Evolutionary conservation across 2,113 vertebrate species (phyloP).

Genomic region (Pedionomus torquatus): DNA sequence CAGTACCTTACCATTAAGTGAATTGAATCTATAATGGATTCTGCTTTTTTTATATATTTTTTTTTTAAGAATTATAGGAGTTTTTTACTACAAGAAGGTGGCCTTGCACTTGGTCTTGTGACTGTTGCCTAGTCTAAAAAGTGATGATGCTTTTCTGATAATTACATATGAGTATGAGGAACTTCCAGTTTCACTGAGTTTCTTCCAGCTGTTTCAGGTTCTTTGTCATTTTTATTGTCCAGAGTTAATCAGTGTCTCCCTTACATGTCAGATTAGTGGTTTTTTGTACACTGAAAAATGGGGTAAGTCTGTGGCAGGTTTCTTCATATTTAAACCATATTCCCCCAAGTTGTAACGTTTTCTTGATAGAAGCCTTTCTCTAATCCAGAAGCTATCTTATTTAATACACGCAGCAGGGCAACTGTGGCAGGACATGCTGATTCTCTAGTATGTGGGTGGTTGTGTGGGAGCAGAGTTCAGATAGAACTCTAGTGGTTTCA

Average conservation of each 20-base stretch:
- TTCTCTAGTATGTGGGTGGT: background rate
- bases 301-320: background rate
- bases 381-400: background rate
- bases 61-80: background rate
- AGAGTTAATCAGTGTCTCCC: background rate
- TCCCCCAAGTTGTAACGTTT: background rate
- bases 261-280: background rate
- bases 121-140: background rate
- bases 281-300: background rate
- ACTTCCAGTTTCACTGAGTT: background rate
- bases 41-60: background rate
- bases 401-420: fast-evolving
- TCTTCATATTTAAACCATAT: background rate
- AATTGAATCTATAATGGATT: background rate
- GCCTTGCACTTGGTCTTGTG: background rate
- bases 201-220: background rate
- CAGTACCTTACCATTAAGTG: background rate
- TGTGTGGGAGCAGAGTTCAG: background rate
- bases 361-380: background rate
- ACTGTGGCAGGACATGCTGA: background rate
- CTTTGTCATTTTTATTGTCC: background rate
- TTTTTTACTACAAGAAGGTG: background rate
- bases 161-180: background rate
- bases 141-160: background rate
- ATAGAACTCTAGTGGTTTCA: no score